A percentile compares a stretch with the other conserved stretches of the same genome.
Evolutionary conservation across 2,797 vertebrate species (phyloP).

Genomic region (Potorous gilbertii): DNA sequence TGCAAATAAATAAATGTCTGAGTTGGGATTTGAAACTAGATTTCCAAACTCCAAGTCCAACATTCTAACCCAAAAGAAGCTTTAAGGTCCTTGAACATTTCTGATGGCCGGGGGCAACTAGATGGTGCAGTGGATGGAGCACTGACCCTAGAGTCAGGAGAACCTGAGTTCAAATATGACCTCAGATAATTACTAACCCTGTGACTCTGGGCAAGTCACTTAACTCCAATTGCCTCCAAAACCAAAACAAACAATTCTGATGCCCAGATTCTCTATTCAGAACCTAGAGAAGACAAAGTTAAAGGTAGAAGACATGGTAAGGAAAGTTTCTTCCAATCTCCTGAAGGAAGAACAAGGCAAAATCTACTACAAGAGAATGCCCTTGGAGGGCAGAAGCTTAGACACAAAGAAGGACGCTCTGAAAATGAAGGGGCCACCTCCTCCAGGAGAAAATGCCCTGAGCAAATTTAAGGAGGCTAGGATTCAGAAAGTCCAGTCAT

Average conservation of each 20-base stretch:
- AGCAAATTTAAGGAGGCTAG: too few relatives aligned
- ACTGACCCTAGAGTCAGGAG: background rate
- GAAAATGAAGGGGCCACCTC: too few relatives aligned
- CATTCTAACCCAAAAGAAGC: background rate
- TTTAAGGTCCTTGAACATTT: background rate
- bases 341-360: background rate
- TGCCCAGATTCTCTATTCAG: background rate
- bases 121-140: too few relatives aligned
- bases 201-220: background rate
- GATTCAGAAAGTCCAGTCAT: background rate
- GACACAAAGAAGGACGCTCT: too few relatives aligned
- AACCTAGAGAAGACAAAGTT: background rate
- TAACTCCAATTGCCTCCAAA: background rate
- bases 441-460: too few relatives aligned
- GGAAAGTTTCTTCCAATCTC: background rate
- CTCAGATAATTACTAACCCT: background rate
- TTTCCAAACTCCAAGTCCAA: background rate
- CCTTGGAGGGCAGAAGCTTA: too few relatives aligned
- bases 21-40: background rate
- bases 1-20: background rate
- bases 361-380: background rate
- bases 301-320: background rate
- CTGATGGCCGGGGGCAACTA: background rate
- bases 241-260: background rate
- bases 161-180: background rate